phyloP scores from a whole-genome alignment of 2,888 invertebrate species.

The Tiliacea citrago region DNA sequence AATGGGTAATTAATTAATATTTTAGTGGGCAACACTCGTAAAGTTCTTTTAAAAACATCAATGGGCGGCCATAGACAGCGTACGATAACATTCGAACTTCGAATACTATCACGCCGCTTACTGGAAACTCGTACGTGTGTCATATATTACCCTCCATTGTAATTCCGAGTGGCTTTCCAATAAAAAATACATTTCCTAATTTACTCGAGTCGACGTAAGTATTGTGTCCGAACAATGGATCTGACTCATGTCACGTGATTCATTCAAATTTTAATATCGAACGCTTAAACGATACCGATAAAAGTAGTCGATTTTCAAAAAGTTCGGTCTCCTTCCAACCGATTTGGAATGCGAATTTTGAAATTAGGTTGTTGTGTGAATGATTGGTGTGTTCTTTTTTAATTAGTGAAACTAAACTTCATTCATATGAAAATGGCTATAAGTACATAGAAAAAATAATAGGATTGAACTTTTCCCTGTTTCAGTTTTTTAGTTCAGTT shows the following conservation, averaged over 20 bases:
- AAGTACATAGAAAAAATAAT: not conserved
- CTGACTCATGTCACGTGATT: constrained; percentile 88
- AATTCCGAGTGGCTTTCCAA: constrained; percentile 86
- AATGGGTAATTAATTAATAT: constrained; percentile 55
- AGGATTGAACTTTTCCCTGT: not conserved
- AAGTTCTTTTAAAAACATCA: constrained; percentile 58
- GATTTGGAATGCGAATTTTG: constrained; percentile 42
- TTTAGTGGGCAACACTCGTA: constrained; percentile 56
- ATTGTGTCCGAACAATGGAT: constrained; percentile 87
- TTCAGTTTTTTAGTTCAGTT: not conserved
- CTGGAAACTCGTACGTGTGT: constrained; percentile 84
- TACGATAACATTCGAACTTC: constrained; percentile 76
- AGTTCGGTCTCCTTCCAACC: constrained; percentile 30
- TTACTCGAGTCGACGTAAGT: constrained; percentile 82
- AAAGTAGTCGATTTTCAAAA: constrained; percentile 65
- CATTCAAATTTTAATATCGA: constrained; percentile 86
- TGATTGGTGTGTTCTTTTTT: not conserved
- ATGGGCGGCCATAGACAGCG: constrained; percentile 63
- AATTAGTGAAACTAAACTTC: not conserved
- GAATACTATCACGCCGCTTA: constrained; percentile 84
- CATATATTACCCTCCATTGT: constrained; percentile 83
- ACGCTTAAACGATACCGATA: constrained; percentile 71
- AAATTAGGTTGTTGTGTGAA: constrained; percentile 32
- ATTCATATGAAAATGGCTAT: not conserved
- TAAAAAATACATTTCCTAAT: constrained; percentile 90